Base-by-base conservation (phyloP, 2,888 invertebrate species). In the Cataglyphis albicans region DNA sequence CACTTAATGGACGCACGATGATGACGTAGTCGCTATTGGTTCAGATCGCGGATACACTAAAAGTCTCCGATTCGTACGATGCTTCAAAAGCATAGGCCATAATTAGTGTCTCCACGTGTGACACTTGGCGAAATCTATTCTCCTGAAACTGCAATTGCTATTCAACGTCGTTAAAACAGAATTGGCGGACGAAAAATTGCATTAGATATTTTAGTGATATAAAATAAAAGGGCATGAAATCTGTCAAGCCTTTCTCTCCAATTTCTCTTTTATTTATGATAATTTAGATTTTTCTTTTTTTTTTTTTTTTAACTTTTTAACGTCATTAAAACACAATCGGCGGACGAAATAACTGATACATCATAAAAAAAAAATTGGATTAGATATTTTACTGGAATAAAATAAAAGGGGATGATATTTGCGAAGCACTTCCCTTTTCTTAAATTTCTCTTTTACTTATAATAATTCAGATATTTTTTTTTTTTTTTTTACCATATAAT, bases 1-100 rank as follows among this genome's bases (percentile, higher is more conserved):
- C 84, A 84, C 67, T 74, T 85, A 83, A 87, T 86, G 81, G 84
- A 70, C 74, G 86, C 74, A 35, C 82, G 68, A 85, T 86, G 81
- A 80, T 59, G 64, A 74, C 81, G 81, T 82, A 76, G 59, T 65
- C 83, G 78, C 73, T 82, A 75, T 88, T 87, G 81, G 82, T 29
- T 48, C 81, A 21, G 21, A 18, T 84, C 57, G 48, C 32, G 18
- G 64, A 57, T 57, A 67, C 65, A 86, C 81, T 80, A 87, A 84
- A 85, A 82, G 74, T n/a, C 82, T 81, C 72, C 82, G 83, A 55
- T 80, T 85, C 78, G 72, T 85, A 81, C 65, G 78, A 73, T 10
- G 65, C 7, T 9, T 59, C 35, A 38, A 35, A 6, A 65, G 64
- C 59, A 29, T 64, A 82, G 67, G 83, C 81, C 82, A 52, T 84